Evolutionary conservation across 2,888 invertebrate genomes (phyloP).

Genomic region (Drosophila subsilvestris): DNA sequence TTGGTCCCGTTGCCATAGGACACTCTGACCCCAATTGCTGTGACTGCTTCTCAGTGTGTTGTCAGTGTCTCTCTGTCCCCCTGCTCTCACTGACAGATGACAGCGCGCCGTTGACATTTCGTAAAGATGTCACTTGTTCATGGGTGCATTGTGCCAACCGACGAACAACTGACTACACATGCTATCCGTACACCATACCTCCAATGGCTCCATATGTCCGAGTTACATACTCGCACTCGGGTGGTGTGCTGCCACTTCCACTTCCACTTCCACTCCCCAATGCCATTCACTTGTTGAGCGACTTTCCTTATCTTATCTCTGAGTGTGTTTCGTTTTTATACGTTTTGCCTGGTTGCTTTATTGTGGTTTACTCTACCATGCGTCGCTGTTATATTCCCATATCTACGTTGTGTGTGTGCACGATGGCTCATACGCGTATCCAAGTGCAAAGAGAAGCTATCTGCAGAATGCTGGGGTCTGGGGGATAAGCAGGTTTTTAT

Average conservation of each 20-base stretch:
- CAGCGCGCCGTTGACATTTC: slow-evolving; percentile 71
- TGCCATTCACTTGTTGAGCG: slow-evolving; percentile 75
- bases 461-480: slow-evolving; percentile 11
- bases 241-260: neutral
- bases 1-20: slow-evolving; percentile 27
- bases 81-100: slow-evolving; percentile 38
- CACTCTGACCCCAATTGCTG: slow-evolving; percentile 60
- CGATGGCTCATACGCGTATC: slow-evolving; percentile 29
- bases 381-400: slow-evolving; percentile 1
- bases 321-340: slow-evolving; percentile 47
- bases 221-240: slow-evolving; percentile 14
- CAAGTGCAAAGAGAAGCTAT: slow-evolving; percentile 13
- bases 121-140: slow-evolving; percentile 58
- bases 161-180: slow-evolving; percentile 22
- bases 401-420: neutral
- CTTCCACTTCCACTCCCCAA: neutral
- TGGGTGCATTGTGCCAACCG: slow-evolving; percentile 57
- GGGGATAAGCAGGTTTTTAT: slow-evolving; percentile 37
- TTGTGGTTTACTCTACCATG: slow-evolving; percentile 50
- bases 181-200: neutral
- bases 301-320: slow-evolving; percentile 69
- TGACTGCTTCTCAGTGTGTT: slow-evolving; percentile 27
- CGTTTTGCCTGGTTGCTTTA: slow-evolving; percentile 62
- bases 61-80: slow-evolving; percentile 21
- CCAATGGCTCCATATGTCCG: slow-evolving; percentile 18